Percentiles rank a stretch among this genome's conserved stretches.
Evolutionary conservation across 1,140 invertebrate genomes (phyloP).

Genomic region (Cherax destructor): DNA sequence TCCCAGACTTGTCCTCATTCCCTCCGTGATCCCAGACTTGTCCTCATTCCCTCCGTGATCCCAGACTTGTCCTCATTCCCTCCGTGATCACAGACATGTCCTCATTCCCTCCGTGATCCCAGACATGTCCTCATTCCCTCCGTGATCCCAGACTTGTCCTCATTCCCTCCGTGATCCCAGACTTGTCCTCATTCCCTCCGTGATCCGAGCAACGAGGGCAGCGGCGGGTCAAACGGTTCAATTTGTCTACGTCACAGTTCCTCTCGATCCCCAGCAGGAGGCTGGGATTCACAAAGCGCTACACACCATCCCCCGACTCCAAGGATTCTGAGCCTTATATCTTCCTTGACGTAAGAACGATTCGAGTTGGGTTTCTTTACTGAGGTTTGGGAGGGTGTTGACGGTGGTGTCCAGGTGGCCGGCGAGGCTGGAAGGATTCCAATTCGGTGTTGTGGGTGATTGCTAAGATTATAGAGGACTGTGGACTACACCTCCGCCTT

Average conservation of each 20-base stretch:
- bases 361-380: background rate
- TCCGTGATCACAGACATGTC: too few species aligned
- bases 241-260: constrained; percentile 46
- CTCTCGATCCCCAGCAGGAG: constrained; percentile 40
- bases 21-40: too few species aligned
- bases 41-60: too few species aligned
- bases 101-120: too few species aligned
- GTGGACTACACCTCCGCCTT: background rate
- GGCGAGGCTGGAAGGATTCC: constrained; percentile 29
- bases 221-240: constrained; percentile 54
- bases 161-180: background rate
- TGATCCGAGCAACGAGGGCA: constrained; percentile 10
- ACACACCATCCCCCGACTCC: background rate
- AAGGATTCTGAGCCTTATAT: background rate
- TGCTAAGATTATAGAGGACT: constrained; percentile 36
- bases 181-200: background rate
- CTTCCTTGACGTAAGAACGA: background rate
- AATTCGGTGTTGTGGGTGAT: constrained; percentile 31
- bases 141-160: too few species aligned
- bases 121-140: too few species aligned
- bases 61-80: too few species aligned
- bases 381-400: background rate
- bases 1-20: too few species aligned
- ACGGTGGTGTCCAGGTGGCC: background rate
- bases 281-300: background rate